Evolutionary conservation across 2,113 vertebrate species (phyloP).

Genomic region (Corythaixoides concolor): DNA sequence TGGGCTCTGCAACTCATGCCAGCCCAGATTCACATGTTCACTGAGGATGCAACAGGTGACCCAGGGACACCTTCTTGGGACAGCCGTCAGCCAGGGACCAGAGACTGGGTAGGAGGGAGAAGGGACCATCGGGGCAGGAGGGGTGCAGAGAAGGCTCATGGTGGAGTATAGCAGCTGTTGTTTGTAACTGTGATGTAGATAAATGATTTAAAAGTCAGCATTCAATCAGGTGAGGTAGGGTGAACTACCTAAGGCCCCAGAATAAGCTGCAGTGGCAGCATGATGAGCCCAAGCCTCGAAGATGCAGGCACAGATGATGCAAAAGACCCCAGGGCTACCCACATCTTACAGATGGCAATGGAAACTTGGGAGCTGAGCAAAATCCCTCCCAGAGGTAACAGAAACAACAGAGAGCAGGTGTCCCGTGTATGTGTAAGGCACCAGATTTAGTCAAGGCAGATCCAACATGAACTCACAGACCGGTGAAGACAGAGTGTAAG

Average conservation of each 20-base stretch:
- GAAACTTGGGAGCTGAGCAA: not conserved
- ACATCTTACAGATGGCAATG: not conserved
- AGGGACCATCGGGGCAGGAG: not conserved
- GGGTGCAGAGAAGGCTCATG: not conserved
- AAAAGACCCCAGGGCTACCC: not conserved
- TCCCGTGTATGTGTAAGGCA: not conserved
- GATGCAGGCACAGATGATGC: not conserved
- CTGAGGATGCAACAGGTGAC: not conserved
- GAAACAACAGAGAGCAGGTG: not conserved
- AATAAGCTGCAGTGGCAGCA: not conserved
- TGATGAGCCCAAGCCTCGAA: accelerated
- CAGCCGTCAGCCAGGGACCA: not conserved
- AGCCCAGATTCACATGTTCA: not conserved
- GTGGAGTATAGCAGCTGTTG: not conserved
- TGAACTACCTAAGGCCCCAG: too few relatives aligned
- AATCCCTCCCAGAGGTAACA: not conserved
- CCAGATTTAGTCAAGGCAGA: not conserved
- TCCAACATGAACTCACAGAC: accelerated
- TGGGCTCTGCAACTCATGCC: not conserved
- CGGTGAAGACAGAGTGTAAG: not conserved
- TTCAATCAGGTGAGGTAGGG: not conserved
- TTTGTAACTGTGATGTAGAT: not conserved
- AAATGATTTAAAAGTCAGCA: not conserved
- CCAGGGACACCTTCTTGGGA: not conserved
- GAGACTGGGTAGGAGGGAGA: not conserved